Evolutionary conservation across 2,888 invertebrate genomes (phyloP).

Genomic region (Nycteola revayana): DNA sequence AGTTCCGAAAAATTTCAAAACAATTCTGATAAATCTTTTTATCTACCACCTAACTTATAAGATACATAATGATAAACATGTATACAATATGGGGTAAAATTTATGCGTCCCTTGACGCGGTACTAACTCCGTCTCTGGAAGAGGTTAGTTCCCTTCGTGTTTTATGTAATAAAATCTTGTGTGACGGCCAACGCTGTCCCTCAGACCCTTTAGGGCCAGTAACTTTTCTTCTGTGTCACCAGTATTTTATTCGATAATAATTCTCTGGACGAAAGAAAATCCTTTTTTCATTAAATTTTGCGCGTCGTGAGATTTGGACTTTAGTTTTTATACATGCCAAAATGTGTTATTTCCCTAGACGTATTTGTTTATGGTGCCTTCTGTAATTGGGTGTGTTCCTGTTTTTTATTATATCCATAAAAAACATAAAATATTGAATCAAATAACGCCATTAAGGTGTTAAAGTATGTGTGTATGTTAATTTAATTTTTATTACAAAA

Average conservation of each 20-base stretch:
- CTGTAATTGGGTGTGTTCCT: neutral
- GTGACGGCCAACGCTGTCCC: constrained; percentile 53
- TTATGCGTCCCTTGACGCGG: no score
- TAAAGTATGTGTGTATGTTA: no score
- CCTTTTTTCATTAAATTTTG: constrained; percentile 63
- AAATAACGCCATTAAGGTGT: no score
- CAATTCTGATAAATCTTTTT: no score
- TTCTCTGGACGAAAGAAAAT: constrained; percentile 53
- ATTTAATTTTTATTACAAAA: no score
- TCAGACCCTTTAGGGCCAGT: constrained; percentile 62
- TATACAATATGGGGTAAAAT: no score
- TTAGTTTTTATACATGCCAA: constrained; percentile 42
- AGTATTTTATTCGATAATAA: constrained; percentile 69
- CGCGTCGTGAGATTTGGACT: constrained; percentile 29
- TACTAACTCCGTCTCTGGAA: no score
- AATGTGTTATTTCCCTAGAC: constrained; percentile 16
- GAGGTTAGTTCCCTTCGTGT: constrained; percentile 47
- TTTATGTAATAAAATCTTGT: constrained; percentile 68
- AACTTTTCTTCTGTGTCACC: constrained; percentile 69
- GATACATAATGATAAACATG: no score
- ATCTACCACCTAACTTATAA: no score
- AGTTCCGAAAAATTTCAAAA: no score
- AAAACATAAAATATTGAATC: no score
- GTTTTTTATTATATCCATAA: no score
- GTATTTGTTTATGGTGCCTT: constrained; percentile 10